Evolutionary conservation across 2,888 invertebrate genomes (phyloP).

Genomic region (Cheilosia variabilis): DNA sequence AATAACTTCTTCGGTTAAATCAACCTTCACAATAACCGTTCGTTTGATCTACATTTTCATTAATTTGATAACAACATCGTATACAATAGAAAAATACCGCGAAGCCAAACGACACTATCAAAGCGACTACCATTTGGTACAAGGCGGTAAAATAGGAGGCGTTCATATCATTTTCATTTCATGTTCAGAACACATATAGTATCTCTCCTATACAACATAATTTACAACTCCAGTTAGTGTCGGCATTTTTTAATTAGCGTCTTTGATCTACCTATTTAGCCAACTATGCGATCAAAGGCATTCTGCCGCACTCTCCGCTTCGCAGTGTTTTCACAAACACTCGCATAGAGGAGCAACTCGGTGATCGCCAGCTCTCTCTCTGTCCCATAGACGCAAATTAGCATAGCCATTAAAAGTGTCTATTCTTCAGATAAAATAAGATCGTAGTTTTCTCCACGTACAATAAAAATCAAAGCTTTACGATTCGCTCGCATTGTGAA

Average conservation of each 20-base stretch:
- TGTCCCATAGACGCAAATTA: conserved; percentile 37
- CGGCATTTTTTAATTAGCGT: conserved; percentile 69
- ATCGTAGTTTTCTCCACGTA: neutral
- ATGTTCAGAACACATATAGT: conserved; percentile 55
- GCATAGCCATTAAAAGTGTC: conserved; percentile 20
- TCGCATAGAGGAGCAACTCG: neutral
- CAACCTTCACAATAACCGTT: conserved; percentile 34
- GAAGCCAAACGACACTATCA: conserved; percentile 32
- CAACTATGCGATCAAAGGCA: conserved; percentile 57
- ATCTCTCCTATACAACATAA: conserved; percentile 60
- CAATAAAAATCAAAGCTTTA: conserved; percentile 27
- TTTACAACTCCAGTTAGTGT: conserved; percentile 70
- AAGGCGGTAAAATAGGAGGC: conserved; percentile 36
- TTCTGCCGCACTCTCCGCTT: conserved; percentile 31
- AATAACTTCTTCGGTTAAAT: conserved; percentile 47
- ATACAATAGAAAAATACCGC: conserved; percentile 11
- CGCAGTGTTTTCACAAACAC: conserved; percentile 17
- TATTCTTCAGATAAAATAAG: neutral
- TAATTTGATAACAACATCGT: conserved; percentile 45
- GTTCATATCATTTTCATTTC: conserved; percentile 40
- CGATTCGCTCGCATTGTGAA: neutral
- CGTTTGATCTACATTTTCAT: conserved; percentile 56
- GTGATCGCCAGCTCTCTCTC: conserved; percentile 3
- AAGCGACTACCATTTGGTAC: conserved; percentile 23
- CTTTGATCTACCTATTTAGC: conserved; percentile 68